phyloP scores from a whole-genome alignment of 2,113 vertebrate species.

The Natator depressus region DNA sequence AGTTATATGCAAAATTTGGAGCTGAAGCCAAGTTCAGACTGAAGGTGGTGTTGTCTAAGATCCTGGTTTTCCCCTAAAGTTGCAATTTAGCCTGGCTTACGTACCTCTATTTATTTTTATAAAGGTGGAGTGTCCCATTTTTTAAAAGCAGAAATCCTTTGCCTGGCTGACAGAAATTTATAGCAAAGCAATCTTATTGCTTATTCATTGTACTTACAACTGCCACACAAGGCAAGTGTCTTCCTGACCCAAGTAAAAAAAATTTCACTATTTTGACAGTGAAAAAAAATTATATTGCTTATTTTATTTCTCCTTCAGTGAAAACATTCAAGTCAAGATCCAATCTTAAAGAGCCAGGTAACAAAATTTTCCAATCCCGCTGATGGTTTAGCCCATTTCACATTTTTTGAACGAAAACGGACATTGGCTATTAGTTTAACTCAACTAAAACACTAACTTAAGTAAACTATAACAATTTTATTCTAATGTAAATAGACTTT shows the following conservation, averaged over 20 bases:
- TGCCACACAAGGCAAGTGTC: background rate
- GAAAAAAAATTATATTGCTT: background rate
- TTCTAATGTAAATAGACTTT: slow-evolving; percentile 59
- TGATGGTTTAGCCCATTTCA: background rate
- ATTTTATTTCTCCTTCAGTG: background rate
- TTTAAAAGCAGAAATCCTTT: background rate
- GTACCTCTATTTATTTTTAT: background rate
- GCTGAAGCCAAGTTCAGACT: background rate
- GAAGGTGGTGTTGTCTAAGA: background rate
- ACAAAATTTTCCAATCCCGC: background rate
- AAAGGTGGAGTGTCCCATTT: background rate
- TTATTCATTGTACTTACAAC: background rate
- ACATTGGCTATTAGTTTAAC: slow-evolving; percentile 10
- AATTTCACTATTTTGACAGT: background rate
- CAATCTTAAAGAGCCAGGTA: slow-evolving; percentile 12
- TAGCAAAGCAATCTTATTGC: background rate
- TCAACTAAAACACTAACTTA: slow-evolving; percentile 56
- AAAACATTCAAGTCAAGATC: slow-evolving; percentile 16
- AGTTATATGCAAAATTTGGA: background rate
- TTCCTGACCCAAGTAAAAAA: background rate
- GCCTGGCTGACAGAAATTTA: background rate
- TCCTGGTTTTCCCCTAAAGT: background rate
- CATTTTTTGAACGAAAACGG: slow-evolving; percentile 15
- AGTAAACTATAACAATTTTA: background rate
- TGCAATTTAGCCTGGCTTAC: background rate